Base-by-base conservation (phyloP, 1,140 invertebrate species). In the Heterodera carotae region DNA sequence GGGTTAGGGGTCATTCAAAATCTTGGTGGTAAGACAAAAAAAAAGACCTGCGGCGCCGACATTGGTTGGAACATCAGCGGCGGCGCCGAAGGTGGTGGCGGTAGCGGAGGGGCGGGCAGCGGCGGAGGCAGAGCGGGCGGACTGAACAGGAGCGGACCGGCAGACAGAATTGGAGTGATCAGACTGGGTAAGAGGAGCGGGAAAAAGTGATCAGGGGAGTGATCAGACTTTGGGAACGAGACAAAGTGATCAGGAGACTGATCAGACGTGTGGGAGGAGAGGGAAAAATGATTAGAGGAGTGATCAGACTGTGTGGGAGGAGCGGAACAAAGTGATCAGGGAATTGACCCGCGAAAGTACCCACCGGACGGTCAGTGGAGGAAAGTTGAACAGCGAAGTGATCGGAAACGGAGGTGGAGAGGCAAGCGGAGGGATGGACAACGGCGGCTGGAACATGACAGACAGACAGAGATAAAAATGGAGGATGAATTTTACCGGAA, bases 321-420 rank as follows among this genome's bases (percentile, higher is more conserved):
- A n/a, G 48, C 48, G 48, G 48, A 56, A 56, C 2, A 22, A 4
- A 56, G 15, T 22, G 48, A 22, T 22, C 12, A 56, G 8, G 48
- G 48, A 2, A 53, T 15, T 56, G 22, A 22, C n/a, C n/a, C n/a
- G 22, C 12, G 48, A 15, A 18, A 56, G 8, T n/a, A 31, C 62
- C 22, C 62, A 66, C 62, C 62, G 62, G 62, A 66, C 62, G 29
- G 62, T 66, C 62, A 66, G 12, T 66, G 62, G 62, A 10, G 62
- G 62, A 27, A 66, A 66, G 22, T 66, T 66, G 62, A 66, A 34
- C 62, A 66, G 62, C 62, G 62, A 34, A 10, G 62, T 29, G 62
- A 66, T 22, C 27, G 62, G 29, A 12, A 66, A 12, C 8, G 62
- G 62, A 12, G 62, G 62, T 18, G 62, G 62, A 10, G 25, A n/a